Percentiles rank a stretch among this genome's conserved stretches.
phyloP scores from a whole-genome alignment of 2,888 invertebrate genomes.

The Andrena hattorfiana region DNA sequence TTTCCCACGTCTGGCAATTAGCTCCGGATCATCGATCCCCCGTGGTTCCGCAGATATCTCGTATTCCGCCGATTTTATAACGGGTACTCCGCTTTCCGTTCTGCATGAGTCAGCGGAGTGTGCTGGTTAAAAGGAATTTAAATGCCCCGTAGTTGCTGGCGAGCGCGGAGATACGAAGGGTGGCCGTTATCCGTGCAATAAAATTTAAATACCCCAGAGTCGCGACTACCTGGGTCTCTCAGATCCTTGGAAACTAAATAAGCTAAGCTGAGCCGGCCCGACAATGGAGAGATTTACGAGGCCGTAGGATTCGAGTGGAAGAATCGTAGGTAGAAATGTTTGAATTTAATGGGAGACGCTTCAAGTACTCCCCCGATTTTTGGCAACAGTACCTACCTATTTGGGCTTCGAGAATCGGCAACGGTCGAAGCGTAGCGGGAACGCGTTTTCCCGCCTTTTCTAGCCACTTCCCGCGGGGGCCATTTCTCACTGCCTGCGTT shows the following conservation, averaged over 20 bases:
- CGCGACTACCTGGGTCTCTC: neutral
- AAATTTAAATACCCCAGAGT: constrained; percentile 21
- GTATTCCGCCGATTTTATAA: neutral
- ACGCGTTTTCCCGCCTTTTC: constrained; percentile 39
- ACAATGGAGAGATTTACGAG: constrained; percentile 1
- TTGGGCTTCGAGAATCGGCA: neutral
- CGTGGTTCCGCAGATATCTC: neutral
- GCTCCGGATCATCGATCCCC: neutral
- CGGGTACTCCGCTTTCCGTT: neutral
- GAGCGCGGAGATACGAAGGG: neutral
- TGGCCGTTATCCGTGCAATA: neutral
- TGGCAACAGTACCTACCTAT: neutral
- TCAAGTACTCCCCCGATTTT: neutral
- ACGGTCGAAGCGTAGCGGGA: neutral
- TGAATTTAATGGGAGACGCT: neutral
- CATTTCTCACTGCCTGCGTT: neutral
- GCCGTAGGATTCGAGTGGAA: neutral
- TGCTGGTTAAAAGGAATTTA: neutral
- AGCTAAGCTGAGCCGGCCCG: neutral
- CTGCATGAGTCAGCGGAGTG: neutral
- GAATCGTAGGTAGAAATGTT: neutral
- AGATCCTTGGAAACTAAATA: neutral
- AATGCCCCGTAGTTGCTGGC: constrained; percentile 12
- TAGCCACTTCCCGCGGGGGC: neutral
- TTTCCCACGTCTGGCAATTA: constrained; percentile 40